Evolutionary conservation across 2,113 vertebrate genomes (phyloP).

Genomic region (Scomber scombrus): DNA sequence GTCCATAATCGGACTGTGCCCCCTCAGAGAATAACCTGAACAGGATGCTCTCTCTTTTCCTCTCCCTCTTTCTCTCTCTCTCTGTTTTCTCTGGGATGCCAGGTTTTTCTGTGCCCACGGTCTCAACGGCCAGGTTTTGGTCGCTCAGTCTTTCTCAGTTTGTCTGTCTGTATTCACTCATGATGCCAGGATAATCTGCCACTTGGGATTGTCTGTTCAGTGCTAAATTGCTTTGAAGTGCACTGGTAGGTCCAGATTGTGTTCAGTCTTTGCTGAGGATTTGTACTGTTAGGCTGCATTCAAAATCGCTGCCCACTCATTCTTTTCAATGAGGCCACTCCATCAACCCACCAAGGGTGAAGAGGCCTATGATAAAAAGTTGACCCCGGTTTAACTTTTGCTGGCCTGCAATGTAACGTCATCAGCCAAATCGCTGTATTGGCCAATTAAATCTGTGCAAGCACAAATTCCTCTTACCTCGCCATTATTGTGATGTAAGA

Average conservation of each 20-base stretch:
- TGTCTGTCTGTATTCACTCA: not conserved
- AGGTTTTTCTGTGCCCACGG: slow-evolving; percentile 4
- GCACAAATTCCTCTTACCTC: not conserved
- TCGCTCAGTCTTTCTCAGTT: slow-evolving; percentile 18
- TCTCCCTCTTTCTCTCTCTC: slow-evolving; percentile 27
- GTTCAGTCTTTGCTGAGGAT: not conserved
- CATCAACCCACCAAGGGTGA: not conserved
- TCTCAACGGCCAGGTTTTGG: slow-evolving; percentile 1
- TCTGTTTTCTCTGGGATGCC: slow-evolving; percentile 9
- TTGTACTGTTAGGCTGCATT: not conserved
- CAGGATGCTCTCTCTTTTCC: slow-evolving; percentile 28
- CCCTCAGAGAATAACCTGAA: slow-evolving; percentile 28
- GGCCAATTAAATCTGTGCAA: not conserved
- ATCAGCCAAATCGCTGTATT: not conserved
- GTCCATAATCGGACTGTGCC: slow-evolving; percentile 63
- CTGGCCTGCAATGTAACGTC: not conserved
- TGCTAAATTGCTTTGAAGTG: slow-evolving; percentile 1
- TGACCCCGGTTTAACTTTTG: not conserved
- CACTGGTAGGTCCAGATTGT: not conserved
- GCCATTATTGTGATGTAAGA: too few relatives aligned
- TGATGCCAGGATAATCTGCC: not conserved
- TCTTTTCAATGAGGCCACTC: slow-evolving; percentile 4
- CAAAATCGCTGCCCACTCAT: not conserved
- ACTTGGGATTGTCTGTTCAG: not conserved
- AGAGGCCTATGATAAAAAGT: not conserved